Evolutionary conservation across 2,888 invertebrate genomes (phyloP).

Genomic region (Leptinotarsa juncta): DNA sequence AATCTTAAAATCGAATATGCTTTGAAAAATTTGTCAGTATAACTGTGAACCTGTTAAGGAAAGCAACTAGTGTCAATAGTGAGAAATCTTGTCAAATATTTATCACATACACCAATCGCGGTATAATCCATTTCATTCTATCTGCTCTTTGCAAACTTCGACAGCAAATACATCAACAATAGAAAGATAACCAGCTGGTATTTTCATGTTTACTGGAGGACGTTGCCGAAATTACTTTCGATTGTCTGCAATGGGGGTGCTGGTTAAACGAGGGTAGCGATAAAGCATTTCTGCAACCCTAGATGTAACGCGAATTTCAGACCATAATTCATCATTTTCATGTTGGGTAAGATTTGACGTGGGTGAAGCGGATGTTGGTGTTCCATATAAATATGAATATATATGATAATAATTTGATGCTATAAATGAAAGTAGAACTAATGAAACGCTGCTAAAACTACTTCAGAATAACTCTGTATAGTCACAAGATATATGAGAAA

Average conservation of each 20-base stretch:
- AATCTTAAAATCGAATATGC: no score
- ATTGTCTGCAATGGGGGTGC: slow-evolving; percentile 44
- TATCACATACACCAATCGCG: slow-evolving; percentile 13
- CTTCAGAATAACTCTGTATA: no score
- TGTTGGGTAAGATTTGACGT: neutral
- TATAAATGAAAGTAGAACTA: no score
- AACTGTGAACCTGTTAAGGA: neutral
- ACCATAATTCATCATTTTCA: neutral
- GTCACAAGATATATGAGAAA: no score
- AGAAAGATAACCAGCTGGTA: slow-evolving; percentile 43
- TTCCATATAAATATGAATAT: neutral
- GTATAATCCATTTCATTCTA: neutral
- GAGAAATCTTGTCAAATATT: neutral
- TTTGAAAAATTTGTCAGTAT: no score
- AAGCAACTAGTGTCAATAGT: neutral
- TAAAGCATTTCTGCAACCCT: slow-evolving; percentile 9
- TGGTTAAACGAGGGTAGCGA: slow-evolving; percentile 37
- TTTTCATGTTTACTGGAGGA: slow-evolving; percentile 48
- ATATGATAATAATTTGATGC: no score
- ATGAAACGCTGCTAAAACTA: no score
- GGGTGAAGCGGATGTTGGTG: neutral
- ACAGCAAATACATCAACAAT: slow-evolving; percentile 45
- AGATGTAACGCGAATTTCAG: neutral
- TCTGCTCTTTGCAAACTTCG: slow-evolving; percentile 38
- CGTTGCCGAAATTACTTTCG: slow-evolving; percentile 49